Evolutionary conservation across 2,113 vertebrate species (phyloP).

Genomic region (Vicugna pacos): DNA sequence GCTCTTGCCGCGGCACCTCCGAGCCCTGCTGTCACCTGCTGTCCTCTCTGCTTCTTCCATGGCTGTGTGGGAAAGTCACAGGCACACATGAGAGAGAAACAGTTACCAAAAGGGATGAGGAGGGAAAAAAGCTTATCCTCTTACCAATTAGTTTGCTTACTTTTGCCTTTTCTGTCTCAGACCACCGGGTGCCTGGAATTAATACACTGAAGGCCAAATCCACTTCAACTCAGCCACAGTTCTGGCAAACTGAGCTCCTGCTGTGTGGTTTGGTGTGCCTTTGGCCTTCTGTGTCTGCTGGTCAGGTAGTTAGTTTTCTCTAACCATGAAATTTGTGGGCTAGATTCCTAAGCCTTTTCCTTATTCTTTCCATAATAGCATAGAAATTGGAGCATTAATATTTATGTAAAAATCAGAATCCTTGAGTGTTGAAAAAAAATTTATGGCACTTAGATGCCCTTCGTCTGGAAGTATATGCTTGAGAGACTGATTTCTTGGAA

Average conservation of each 20-base stretch:
- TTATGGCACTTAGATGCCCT: not conserved
- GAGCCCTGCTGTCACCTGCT: not conserved
- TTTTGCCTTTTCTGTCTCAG: slow-evolving; percentile 79
- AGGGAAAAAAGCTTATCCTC: slow-evolving; percentile 44
- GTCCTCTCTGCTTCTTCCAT: not conserved
- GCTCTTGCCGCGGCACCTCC: accelerated
- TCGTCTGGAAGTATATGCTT: not conserved
- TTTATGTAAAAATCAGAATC: slow-evolving; percentile 72
- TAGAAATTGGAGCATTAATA: slow-evolving; percentile 65
- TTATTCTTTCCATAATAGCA: slow-evolving; percentile 76
- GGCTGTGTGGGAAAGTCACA: not conserved
- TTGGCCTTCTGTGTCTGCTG: slow-evolving; percentile 56
- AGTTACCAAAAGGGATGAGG: not conserved
- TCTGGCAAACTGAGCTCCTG: slow-evolving; percentile 59
- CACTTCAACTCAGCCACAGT: slow-evolving; percentile 81
- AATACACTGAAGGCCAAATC: slow-evolving; percentile 81
- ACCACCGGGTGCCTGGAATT: slow-evolving; percentile 83
- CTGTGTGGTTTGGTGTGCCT: slow-evolving; percentile 77
- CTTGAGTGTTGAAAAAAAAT: slow-evolving; percentile 14
- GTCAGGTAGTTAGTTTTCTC: slow-evolving; percentile 80
- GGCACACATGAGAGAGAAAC: not conserved
- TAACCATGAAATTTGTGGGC: slow-evolving; percentile 78
- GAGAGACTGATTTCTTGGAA: not conserved
- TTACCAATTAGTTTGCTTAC: slow-evolving; percentile 74
- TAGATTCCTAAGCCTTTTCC: slow-evolving; percentile 58